Percentiles rank a stretch among this genome's conserved stretches.
Conservation (phyloP, 2,113 vertebrate genomes). For the Zingel zingel region DNA sequence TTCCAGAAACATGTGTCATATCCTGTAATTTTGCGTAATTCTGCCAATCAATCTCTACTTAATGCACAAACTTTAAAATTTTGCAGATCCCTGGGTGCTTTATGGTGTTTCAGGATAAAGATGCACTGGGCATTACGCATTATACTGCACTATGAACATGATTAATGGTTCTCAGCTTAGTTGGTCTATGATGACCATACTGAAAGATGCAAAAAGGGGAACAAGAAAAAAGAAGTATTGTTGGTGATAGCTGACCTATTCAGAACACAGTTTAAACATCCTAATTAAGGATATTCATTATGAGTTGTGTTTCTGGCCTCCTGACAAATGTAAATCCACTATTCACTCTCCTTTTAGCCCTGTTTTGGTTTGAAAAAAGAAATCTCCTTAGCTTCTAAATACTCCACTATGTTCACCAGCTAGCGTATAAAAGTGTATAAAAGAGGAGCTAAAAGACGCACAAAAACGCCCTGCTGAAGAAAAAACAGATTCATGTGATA, state of each 20-base stretch:
- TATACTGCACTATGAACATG: neutral
- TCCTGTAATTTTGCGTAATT: constrained; percentile 30
- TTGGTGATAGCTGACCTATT: neutral
- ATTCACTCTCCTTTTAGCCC: neutral
- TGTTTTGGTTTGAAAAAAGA: neutral
- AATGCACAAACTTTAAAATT: neutral
- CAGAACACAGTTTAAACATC: neutral
- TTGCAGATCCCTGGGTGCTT: neutral
- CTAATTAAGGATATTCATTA: neutral
- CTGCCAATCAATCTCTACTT: neutral
- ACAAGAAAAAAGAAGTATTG: neutral
- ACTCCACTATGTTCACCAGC: neutral
- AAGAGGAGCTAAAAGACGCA: neutral
- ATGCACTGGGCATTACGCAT: neutral
- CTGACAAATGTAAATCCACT: neutral
- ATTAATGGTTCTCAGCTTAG: neutral
- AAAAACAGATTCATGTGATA: neutral
- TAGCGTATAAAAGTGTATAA: neutral
- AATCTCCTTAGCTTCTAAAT: neutral
- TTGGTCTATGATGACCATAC: neutral
- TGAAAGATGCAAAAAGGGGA: neutral
- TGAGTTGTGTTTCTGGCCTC: neutral
- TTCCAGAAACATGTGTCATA: constrained; percentile 37
- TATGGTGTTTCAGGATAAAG: neutral
- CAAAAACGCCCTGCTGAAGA: neutral